Evolutionary conservation across 2,797 vertebrate species (phyloP).

Genomic region (Harpagifer antarcticus): DNA sequence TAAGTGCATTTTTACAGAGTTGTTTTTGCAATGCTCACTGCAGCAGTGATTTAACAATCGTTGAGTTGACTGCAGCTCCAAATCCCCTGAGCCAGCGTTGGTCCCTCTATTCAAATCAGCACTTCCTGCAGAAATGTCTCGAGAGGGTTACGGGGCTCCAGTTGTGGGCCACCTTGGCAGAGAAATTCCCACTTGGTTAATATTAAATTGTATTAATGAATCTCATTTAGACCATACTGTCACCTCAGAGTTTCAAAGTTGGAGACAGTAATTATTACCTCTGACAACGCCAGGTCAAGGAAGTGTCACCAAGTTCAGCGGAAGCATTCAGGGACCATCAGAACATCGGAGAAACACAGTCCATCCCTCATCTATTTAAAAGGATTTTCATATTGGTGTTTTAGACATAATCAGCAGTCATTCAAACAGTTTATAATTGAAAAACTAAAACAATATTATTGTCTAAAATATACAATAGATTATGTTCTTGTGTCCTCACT

Average conservation of each 20-base stretch:
- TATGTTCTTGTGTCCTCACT: too few species aligned
- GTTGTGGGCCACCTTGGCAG: slow-evolving; percentile 6
- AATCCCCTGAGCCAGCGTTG: neutral
- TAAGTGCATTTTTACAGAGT: slow-evolving; percentile 2
- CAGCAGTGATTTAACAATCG: slow-evolving; percentile 1
- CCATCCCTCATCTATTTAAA: neutral
- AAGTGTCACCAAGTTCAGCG: slow-evolving; percentile 6
- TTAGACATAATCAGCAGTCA: neutral
- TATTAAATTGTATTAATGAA: slow-evolving; percentile 61
- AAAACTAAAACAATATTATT: too few species aligned
- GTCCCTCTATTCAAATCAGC: slow-evolving; percentile 4
- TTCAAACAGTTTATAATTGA: too few species aligned
- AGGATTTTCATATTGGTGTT: neutral
- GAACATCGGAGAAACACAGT: neutral
- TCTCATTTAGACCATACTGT: slow-evolving; percentile 44
- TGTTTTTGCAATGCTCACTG: slow-evolving; percentile 7
- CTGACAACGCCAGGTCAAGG: slow-evolving; percentile 27
- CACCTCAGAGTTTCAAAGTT: slow-evolving; percentile 30
- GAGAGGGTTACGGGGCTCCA: neutral
- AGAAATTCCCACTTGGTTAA: slow-evolving; percentile 49
- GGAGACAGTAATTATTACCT: slow-evolving; percentile 47
- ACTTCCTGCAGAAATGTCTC: neutral
- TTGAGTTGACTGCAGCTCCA: neutral
- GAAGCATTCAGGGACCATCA: neutral
- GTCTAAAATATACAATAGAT: too few species aligned